phyloP scores from a whole-genome alignment of 2,113 vertebrate species.

The Aspidoscelis tigris region DNA sequence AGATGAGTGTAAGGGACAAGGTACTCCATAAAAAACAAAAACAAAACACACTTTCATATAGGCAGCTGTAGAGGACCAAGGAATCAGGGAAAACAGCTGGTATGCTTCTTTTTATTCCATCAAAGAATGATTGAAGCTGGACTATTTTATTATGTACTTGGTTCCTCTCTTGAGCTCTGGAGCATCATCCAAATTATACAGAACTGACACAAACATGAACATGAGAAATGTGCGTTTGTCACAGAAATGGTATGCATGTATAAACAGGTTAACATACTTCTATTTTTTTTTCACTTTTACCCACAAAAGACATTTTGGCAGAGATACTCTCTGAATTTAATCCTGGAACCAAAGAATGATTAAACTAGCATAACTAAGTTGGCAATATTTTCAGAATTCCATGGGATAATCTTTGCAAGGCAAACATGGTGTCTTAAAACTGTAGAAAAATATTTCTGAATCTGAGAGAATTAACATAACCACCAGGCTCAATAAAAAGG shows the following conservation, averaged over 20 bases:
- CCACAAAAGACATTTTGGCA: not conserved
- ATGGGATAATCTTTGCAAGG: not conserved
- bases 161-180: not conserved
- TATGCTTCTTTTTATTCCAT: not conserved
- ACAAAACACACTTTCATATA: not conserved
- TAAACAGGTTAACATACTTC: constrained; percentile 3
- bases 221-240: not conserved
- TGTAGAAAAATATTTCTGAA: not conserved
- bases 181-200: not conserved
- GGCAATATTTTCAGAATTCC: not conserved
- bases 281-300: not conserved
- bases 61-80: not conserved
- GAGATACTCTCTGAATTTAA: not conserved
- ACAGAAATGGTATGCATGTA: not conserved
- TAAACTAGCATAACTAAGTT: not conserved
- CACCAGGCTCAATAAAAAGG: not conserved
- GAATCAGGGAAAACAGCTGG: not conserved
- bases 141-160: not conserved
- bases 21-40: not conserved
- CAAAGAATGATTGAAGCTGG: not conserved
- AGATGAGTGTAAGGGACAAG: not conserved
- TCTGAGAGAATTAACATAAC: not conserved
- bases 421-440: not conserved
- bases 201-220: not conserved
- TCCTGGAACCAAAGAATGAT: not conserved